phyloP scores from a whole-genome alignment of 2,888 invertebrate species.

The Thysanoteuthis rhombus region DNA sequence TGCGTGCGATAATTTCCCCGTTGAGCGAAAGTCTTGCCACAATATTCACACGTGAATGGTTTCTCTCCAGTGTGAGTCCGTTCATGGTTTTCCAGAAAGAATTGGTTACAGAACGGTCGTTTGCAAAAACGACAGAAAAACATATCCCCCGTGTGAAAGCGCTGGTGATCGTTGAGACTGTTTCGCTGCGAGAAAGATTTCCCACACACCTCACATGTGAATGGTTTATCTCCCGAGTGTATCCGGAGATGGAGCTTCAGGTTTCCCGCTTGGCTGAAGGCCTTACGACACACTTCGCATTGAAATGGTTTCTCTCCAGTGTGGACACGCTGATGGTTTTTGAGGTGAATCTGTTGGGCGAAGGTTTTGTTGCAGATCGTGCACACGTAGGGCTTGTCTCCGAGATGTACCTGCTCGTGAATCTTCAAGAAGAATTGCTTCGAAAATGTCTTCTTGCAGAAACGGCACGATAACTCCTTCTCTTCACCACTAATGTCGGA shows the following conservation, averaged over 20 bases:
- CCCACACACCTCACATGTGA: not conserved
- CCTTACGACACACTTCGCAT: not conserved
- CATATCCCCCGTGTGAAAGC: not conserved
- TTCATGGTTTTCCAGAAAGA: conserved; percentile 13
- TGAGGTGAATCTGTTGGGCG: conserved; percentile 15
- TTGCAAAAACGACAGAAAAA: conserved; percentile 16
- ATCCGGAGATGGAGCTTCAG: not conserved
- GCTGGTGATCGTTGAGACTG: not conserved
- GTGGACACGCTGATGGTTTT: not conserved
- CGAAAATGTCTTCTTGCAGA: not conserved
- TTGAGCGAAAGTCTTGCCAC: not conserved
- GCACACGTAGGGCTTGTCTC: not conserved
- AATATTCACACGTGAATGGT: conserved; percentile 16
- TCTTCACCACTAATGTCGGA: not conserved
- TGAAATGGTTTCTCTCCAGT: conserved; percentile 18
- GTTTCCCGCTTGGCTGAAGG: not conserved
- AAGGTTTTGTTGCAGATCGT: not conserved
- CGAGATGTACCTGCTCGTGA: conserved; percentile 16
- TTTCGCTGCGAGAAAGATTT: not conserved
- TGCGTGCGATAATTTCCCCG: not conserved
- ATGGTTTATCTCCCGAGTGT: not conserved
- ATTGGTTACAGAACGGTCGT: not conserved
- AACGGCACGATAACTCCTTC: not conserved
- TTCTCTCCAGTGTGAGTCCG: not conserved
- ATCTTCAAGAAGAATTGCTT: not conserved